Conservation (phyloP, 2,113 vertebrate species). For the Phasianus colchicus region DNA sequence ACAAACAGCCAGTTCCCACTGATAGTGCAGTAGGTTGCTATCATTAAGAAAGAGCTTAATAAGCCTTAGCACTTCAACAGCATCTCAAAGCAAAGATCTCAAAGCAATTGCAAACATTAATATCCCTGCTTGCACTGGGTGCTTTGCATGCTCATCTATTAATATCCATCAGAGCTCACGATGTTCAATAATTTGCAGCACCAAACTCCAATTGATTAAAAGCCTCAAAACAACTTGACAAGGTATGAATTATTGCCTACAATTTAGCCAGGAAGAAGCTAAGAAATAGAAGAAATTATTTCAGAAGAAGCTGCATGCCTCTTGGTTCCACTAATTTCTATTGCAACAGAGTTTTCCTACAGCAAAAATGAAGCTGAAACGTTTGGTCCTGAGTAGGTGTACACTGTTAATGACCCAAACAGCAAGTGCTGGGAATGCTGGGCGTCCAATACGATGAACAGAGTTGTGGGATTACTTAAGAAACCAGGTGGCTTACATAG, state of each 20-base stretch:
- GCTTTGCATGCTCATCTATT: background rate
- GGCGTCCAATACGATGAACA: background rate
- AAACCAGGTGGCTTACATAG: background rate
- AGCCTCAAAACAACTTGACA: background rate
- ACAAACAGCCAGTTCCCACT: background rate
- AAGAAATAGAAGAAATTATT: background rate
- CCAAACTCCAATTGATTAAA: background rate
- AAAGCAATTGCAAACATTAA: background rate
- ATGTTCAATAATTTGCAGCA: background rate
- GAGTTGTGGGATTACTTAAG: background rate
- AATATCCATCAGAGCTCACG: background rate
- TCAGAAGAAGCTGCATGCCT: background rate
- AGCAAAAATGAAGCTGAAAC: background rate
- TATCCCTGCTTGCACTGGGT: background rate
- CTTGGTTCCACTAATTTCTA: background rate
- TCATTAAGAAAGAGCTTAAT: background rate
- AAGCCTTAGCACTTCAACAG: background rate
- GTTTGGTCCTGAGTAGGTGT: accelerated
- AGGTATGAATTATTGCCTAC: background rate
- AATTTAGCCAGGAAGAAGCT: background rate
- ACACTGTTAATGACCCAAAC: background rate
- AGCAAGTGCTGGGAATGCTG: background rate
- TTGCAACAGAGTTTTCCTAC: background rate
- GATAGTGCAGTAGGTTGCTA: background rate
- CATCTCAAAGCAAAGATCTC: conserved; percentile 11